A percentile compares a stretch with the other conserved stretches of the same genome.
Evolutionary conservation across 2,113 vertebrate species (phyloP).

Genomic region (Gorsachius goisagi): DNA sequence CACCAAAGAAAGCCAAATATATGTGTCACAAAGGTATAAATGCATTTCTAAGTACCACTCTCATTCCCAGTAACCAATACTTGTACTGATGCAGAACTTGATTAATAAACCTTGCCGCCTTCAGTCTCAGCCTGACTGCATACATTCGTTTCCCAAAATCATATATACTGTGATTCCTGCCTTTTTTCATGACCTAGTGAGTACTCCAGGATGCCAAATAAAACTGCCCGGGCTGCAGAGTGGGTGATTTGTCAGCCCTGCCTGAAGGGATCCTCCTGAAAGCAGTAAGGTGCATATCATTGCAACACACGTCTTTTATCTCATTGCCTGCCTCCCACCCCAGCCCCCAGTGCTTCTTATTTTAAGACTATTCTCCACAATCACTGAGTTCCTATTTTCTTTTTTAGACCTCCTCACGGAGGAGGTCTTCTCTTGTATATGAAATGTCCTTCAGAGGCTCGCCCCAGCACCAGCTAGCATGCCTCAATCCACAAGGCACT

Average conservation of each 20-base stretch:
- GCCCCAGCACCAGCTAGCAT: not conserved
- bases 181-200: not conserved
- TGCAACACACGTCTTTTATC: not conserved
- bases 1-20: not conserved
- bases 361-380: not conserved
- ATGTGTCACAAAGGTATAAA: not conserved
- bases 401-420: not conserved
- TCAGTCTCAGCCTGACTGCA: not conserved
- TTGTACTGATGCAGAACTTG: not conserved
- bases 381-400: not conserved
- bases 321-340: not conserved
- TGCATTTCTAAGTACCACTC: not conserved
- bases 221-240: not conserved
- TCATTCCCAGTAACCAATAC: not conserved
- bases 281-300: not conserved
- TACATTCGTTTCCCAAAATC: not conserved
- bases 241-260: not conserved
- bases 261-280: not conserved
- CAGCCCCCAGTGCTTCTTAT: not conserved
- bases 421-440: not conserved
- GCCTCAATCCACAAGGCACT: not conserved
- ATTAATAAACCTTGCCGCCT: not conserved
- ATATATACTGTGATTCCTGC: not conserved
- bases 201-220: not conserved
- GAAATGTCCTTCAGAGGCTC: not conserved